Evolutionary conservation across 2,888 invertebrate species (phyloP), one percentile per base, ranked within the genome.

Genomic region (Gandaritis pyraliata): DNA sequence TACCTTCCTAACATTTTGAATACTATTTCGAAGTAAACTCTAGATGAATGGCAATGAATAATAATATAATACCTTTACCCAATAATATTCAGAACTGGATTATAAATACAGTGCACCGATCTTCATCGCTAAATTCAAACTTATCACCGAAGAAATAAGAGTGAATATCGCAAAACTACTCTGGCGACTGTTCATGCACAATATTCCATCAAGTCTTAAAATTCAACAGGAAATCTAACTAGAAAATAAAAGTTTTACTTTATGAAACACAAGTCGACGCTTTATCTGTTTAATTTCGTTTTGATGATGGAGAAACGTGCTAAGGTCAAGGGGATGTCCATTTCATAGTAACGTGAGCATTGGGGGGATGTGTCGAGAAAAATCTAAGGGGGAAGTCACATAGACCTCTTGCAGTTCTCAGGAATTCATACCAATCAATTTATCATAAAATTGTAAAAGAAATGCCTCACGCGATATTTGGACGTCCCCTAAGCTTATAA

Each of bases 61-160:
- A 83, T 76, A 77, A 80, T 77, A 83, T 76, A 77, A 80, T 87
- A 88, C 88, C 87, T 86, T 80, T 80, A 83, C 88, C 88, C 82
- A 84, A 83, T 78, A 82, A 78, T 75, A 80, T 72, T 51, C 58
- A 58, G 13, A 63, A 55, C 62, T 58, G 62, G 58, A 55, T 50
- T 73, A 77, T 13, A 55, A 33, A 33, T 33, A 71, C 69, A 71
- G 57, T 61, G 7, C 41, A 46, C 56, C 58, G 41, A 41, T 11
- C 16, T 12, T 50, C 50, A 50, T 36, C 8, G 38, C 38, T 30
- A 48, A 48, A 12, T 18, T 48, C 45, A 10, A 47, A 1, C 61
- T 58, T 61, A 65, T 52, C 15, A 48, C 51, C n/a, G 39, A 13
- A 58, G 38, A 15, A 52, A 59, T 65, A 65, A 61, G 65, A 54